These are phyloP conservation scores for Planiliza haematocheilus DNA, from an alignment of 2,113 vertebrate species.

Conservation along the genomic window DNA sequence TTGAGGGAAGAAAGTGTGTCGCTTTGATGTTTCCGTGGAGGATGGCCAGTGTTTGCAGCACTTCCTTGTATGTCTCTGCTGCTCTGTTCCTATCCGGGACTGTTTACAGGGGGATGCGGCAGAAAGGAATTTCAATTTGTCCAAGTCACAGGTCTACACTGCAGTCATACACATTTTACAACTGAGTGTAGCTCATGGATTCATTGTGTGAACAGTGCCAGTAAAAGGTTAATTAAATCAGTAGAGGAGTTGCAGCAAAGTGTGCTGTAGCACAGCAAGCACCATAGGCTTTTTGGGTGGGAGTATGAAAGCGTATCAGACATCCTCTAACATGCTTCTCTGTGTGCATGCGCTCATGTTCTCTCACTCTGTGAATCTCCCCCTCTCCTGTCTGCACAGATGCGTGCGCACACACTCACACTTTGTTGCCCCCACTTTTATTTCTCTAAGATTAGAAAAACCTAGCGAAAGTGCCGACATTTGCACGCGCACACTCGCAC, in stretches of 20 bases:
- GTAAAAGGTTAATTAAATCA: constrained; percentile 79
- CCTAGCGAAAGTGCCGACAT: constrained; percentile 29
- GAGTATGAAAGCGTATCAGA: constrained; percentile 70
- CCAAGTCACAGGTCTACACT: constrained; percentile 28
- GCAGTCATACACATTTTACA: constrained; percentile 43
- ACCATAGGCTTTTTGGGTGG: constrained; percentile 69
- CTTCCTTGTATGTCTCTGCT: neutral
- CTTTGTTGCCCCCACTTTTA: constrained; percentile 63
- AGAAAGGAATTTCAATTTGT: constrained; percentile 55
- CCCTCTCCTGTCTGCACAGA: neutral
- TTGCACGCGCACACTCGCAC: constrained; percentile 6
- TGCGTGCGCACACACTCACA: constrained; percentile 23
- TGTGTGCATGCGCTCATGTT: constrained; percentile 52
- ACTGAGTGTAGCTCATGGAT: constrained; percentile 31
- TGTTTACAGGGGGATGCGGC: constrained; percentile 22
- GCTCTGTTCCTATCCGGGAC: neutral
- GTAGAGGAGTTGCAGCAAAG: constrained; percentile 64
- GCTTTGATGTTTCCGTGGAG: constrained; percentile 48
- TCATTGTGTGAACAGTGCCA: constrained; percentile 58
- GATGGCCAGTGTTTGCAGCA: neutral
- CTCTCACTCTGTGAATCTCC: constrained; percentile 30
- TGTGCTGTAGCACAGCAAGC: constrained; percentile 63
- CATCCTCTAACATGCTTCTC: constrained; percentile 58
- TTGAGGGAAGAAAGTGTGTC: neutral
- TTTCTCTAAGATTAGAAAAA: constrained; percentile 56